Base-by-base conservation (phyloP, 1,140 invertebrate species). In the Anadara kagoshimensis region DNA sequence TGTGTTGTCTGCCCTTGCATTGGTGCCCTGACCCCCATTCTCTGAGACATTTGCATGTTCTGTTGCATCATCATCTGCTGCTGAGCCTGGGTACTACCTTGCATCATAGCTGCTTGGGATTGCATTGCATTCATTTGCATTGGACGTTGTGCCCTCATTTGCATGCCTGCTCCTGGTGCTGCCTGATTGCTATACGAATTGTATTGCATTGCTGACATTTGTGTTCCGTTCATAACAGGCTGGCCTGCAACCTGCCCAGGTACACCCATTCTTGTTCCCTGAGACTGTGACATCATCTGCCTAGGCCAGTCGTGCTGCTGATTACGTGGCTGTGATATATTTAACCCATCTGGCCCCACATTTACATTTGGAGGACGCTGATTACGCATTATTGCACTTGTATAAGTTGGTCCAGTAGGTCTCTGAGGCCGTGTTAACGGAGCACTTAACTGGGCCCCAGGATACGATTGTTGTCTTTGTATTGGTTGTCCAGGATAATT, bases 281-380 rank as follows among this genome's bases (percentile, higher is more conserved):
- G 65, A 36, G 29, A 36, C 57, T 66, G 58, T 24, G 66, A 36
- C 77, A 81, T 74, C 77, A 81, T 82, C 45, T 70, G 76, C 24
- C 78, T 69, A 16, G 72, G 73, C 64, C 76, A 79, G 41, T 78
- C 82, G 62, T 79, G 70, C 29, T 36, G 29, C 57, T 80, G 75
- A 59, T 75, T 69, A 11, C 83, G 74, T 11, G 84, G 83, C 68
- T 89, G 87, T 12, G 87, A 87, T 65, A 90, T 89, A 73, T 89
- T 90, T 12, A 90, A 71, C n/a, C 89, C 89, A 57, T 89, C 88
- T 1, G 89, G 89, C 36, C 89, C 89, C 29, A 89, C 87, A 72
- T 90, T 89, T 2, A 90, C 88, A 77, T 90, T 90, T n/a, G 89
- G 89, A 18, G 89, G 88, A 73, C 88, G 81, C 71, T 89, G 88